Evolutionary conservation across 2,888 invertebrate genomes (phyloP), one percentile per base, ranked within the genome.

Genomic region (Cryptus armator): DNA sequence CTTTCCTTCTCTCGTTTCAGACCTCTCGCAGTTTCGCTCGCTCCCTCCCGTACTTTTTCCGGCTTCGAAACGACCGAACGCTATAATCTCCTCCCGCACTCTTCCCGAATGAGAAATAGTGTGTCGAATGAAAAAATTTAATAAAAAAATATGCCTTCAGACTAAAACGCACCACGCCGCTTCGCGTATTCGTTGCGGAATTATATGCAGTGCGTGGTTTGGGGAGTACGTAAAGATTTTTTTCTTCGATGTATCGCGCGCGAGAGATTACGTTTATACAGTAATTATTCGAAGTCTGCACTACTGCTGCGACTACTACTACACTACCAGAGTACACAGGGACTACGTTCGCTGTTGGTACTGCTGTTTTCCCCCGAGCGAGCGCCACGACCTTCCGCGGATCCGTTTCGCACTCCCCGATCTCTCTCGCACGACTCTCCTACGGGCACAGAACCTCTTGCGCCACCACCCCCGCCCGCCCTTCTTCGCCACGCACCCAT

Each of bases 291-390:
- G 37, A 1, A 37, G 9, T 37, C 37, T 9, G 37, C 37, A 37
- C 37, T 37, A 9, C 37, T 9, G 37, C 37, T 37, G 37, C 37
- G 6, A 2, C 24, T 24, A 37, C 37, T 37, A 37, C 37, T 9
- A 9, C 32, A 53, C 66, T 64, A 43, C n/a, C 43, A 14, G 37
- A 12, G 62, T n/a, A 64, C 32, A 64, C n/a, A 3, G n/a, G 83
- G 3, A 4, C 51, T 16, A 19, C 9, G 3, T 19, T 24, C 83
- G 53, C 5, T 44, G 4, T n/a, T 12, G 77, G 82, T 84, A 76
- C 85, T 86, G 83, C 32, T 86, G 83, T 16, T 74, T 62, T 46
- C 43, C 29, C 46, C 44, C 59, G 29, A 43, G 32, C 62, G 74
- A 74, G 62, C 59, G 74, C 62, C 74, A 29, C 74, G 74, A 74